Percentiles rank a stretch among this genome's conserved stretches.
Conservation (phyloP, 35 echinoderm and acorn worm species). For the Diadema setosum region DNA sequence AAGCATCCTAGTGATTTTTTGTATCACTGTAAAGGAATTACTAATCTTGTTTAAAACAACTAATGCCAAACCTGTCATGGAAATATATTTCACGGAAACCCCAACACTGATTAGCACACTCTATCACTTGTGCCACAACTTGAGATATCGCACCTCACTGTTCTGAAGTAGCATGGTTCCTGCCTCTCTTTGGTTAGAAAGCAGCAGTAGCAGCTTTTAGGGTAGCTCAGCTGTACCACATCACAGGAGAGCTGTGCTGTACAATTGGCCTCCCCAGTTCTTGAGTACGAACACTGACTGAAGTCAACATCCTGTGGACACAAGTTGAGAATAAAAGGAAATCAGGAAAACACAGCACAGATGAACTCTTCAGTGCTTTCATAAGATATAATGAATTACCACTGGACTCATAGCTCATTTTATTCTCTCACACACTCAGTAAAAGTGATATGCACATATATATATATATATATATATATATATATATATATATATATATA, state of each 20-base stretch:
- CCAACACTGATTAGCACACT: no score
- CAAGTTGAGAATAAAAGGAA: not conserved
- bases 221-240: not conserved
- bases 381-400: not conserved
- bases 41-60: no score
- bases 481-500: no score
- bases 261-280: constrained; percentile 23
- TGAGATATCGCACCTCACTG: constrained; percentile 2
- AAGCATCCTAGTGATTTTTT: no score
- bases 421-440: not conserved
- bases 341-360: not conserved
- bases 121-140: no score
- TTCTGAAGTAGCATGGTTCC: constrained; percentile 29
- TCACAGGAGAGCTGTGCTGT: not conserved
- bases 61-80: no score
- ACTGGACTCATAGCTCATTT: not conserved
- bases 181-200: constrained; percentile 24
- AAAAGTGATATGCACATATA: no score
- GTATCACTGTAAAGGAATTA: no score
- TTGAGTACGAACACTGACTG: constrained; percentile 31
- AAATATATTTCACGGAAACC: no score
- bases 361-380: not conserved
- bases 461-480: no score
- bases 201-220: constrained; percentile 53
- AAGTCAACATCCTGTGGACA: constrained; percentile 21